Base-by-base conservation (phyloP, 2,888 invertebrate genomes). In the Platycheirus albimanus region DNA sequence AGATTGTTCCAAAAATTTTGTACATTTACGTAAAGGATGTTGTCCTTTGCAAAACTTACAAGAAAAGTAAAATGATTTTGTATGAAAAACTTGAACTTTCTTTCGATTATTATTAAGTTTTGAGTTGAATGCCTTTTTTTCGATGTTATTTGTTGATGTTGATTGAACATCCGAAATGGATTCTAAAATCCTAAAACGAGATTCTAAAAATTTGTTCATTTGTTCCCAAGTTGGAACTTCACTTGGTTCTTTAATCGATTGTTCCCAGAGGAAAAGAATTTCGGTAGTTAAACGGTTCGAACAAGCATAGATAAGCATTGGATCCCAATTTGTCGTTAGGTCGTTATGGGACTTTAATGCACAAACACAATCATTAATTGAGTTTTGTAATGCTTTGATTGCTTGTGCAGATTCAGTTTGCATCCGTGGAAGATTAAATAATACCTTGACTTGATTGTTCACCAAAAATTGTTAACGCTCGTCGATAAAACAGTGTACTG, bases 261-360 rank as follows among this genome's bases (percentile, higher is more conserved):
- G 51, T 41, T 51, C 41, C 66, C 28, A 52, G 1, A 67, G 7
- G 3, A 11, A 6, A 3, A 67, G 43, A 2, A 41, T 67, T 6
- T 38, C n/a, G 0, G 33, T n/a, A 30, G 66, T 51, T 41, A 67
- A 17, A 2, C 66, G 41, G 17, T 41, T 67, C 4, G 24, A 30
- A 51, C 24, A 15, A 51, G 30, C 51, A 51, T 51, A 66, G 6
- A 66, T 51, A 3, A 66, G 49, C 7, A 66, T 41, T 24, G 49
- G 28, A 51, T 66, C 24, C 51, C 51, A 66, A 28, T 45, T 20
- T 6, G n/a, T 20, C 19, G 20, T 47, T 47, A 10, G 19, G 19
- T n/a, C 2, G 5, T 47, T 15, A 20, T 47, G 47, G 1, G 41
- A 41, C 15, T 41, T 15, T 20, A 47, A 11, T 11, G n/a, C n/a